phyloP scores from a whole-genome alignment of 2,888 invertebrate species.

The Erebia epiphron region DNA sequence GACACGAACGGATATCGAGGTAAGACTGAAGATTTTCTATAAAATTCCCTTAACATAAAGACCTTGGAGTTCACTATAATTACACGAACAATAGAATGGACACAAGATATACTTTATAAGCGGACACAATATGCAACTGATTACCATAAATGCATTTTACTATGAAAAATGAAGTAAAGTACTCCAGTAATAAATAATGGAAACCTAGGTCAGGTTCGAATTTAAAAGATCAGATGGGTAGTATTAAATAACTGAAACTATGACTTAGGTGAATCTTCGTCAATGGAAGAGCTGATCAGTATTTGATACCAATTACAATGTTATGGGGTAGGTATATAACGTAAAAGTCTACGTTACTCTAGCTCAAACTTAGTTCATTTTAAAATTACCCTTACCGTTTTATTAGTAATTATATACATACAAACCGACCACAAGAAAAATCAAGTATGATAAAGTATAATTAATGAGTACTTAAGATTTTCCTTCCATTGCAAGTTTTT shows the following conservation, averaged over 20 bases:
- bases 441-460: not conserved
- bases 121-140: slow-evolving; percentile 29
- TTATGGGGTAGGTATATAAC: too few species aligned
- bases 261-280: too few species aligned
- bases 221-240: too few species aligned
- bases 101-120: slow-evolving; percentile 10
- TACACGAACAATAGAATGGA: slow-evolving; percentile 64
- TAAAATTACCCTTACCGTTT: not conserved
- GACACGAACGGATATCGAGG: slow-evolving; percentile 30
- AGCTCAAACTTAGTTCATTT: too few species aligned
- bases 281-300: too few species aligned
- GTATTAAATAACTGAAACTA: too few species aligned
- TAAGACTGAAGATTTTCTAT: slow-evolving; percentile 44
- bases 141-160: slow-evolving; percentile 22
- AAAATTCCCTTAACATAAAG: slow-evolving; percentile 46
- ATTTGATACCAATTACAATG: too few species aligned
- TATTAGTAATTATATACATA: not conserved
- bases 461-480: slow-evolving; percentile 13
- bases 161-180: not conserved
- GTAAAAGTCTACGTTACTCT: too few species aligned
- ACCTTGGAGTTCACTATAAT: slow-evolving; percentile 69
- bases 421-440: not conserved
- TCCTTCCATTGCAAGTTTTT: slow-evolving; percentile 19
- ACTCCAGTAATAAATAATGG: too few species aligned
- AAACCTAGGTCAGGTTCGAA: too few species aligned